Conservation (phyloP, 2,797 vertebrate genomes). For the Megaceryle alcyon region DNA sequence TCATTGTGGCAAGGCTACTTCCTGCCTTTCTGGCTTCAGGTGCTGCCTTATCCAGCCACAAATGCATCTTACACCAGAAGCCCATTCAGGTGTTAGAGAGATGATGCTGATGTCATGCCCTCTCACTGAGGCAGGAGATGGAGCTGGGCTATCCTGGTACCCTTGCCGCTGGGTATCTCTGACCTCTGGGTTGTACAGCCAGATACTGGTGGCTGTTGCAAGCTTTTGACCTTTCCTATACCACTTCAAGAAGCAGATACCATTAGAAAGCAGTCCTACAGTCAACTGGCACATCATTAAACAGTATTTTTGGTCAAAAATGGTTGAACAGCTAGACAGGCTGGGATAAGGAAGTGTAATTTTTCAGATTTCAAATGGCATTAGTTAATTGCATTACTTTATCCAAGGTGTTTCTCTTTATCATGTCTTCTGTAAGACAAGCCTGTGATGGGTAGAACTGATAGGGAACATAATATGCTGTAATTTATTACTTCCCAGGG, state of each 20-base stretch:
- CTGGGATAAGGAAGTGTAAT: not conserved
- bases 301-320: not conserved
- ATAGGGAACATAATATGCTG: conserved; percentile 33
- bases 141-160: not conserved
- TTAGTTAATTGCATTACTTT: conserved; percentile 31
- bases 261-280: not conserved
- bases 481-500: conserved; percentile 49
- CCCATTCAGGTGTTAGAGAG: not conserved
- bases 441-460: conserved; percentile 2
- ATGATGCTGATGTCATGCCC: accelerated
- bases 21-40: not conserved
- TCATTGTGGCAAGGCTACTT: not conserved
- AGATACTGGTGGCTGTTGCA: not conserved
- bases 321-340: not conserved
- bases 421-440: not conserved
- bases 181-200: not conserved
- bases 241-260: not conserved
- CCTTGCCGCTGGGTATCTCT: not conserved
- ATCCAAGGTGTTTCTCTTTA: not conserved
- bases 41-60: not conserved
- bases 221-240: not conserved
- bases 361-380: conserved; percentile 36
- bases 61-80: not conserved
- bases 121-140: not conserved
- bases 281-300: not conserved